Conservation (phyloP, 2,797 vertebrate species). For the Cynodonichthys magdalenae region DNA sequence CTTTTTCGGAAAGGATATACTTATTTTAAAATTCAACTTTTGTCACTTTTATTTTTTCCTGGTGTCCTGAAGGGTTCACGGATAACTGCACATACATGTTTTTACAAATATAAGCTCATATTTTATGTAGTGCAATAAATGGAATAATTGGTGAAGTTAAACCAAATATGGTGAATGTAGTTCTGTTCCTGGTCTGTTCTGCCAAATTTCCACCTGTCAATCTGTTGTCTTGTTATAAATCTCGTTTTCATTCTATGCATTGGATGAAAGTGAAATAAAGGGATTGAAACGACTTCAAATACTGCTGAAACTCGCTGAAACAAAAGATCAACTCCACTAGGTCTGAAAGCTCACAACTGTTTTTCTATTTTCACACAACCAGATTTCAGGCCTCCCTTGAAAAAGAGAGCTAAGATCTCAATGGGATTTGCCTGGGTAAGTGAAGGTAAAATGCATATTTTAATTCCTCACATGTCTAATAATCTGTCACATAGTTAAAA, state of each 20-base stretch:
- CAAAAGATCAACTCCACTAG: background rate
- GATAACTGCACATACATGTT: conserved; percentile 9
- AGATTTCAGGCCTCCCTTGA: background rate
- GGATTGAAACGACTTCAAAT: conserved; percentile 19
- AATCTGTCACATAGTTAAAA: background rate
- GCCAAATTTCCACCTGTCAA: background rate
- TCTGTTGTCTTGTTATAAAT: conserved; percentile 34
- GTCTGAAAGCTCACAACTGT: background rate
- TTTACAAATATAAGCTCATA: background rate
- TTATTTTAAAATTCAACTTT: background rate
- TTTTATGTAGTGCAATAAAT: background rate
- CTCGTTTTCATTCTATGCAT: conserved; percentile 46
- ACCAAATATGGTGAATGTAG: conserved; percentile 13
- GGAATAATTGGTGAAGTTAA: background rate
- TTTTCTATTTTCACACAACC: background rate
- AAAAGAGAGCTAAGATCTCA: no score
- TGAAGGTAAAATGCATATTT: background rate
- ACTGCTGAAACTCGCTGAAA: background rate
- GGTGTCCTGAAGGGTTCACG: background rate
- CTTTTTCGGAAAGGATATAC: background rate
- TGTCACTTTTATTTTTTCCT: background rate
- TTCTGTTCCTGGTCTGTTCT: background rate
- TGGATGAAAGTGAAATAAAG: conserved; percentile 47
- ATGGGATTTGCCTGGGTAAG: no score
- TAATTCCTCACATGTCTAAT: background rate